phyloP scores from a whole-genome alignment of 2,888 invertebrate species.

The Cybosia mesomella region DNA sequence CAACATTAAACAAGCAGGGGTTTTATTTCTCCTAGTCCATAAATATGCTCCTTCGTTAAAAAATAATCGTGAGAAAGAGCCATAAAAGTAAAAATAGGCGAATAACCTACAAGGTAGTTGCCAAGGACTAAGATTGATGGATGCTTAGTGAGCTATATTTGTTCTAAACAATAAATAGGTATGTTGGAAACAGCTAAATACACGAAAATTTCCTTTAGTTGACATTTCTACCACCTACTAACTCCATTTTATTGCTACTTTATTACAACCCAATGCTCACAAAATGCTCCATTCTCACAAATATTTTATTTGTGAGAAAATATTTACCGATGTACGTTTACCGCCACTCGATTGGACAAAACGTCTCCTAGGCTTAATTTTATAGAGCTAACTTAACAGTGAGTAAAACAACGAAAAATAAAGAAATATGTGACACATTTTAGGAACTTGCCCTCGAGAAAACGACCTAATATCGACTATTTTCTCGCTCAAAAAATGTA shows the following conservation, averaged over 20 bases:
- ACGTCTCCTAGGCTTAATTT: not conserved
- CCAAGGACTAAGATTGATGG: not conserved
- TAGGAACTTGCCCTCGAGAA: too few relatives aligned
- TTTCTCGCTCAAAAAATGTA: too few relatives aligned
- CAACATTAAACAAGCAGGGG: not conserved
- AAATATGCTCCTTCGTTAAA: not conserved
- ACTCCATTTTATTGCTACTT: constrained; percentile 1
- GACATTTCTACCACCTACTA: constrained; percentile 4
- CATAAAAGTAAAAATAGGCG: not conserved
- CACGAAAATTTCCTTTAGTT: not conserved
- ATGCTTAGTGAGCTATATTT: not conserved
- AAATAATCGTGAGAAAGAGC: too few relatives aligned
- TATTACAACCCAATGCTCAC: not conserved
- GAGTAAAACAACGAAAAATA: too few relatives aligned
- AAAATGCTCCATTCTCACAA: not conserved
- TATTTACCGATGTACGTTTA: constrained; percentile 1
- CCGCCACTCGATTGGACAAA: not conserved
- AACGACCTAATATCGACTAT: too few relatives aligned
- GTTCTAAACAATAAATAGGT: not conserved
- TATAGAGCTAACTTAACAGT: too few relatives aligned
- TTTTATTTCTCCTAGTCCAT: too few relatives aligned
- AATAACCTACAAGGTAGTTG: not conserved
- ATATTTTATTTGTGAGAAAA: not conserved
- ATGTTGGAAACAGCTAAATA: not conserved
- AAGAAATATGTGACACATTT: too few relatives aligned